phyloP scores from a whole-genome alignment of 2,797 vertebrate species.

The Syngnathus rostellatus region DNA sequence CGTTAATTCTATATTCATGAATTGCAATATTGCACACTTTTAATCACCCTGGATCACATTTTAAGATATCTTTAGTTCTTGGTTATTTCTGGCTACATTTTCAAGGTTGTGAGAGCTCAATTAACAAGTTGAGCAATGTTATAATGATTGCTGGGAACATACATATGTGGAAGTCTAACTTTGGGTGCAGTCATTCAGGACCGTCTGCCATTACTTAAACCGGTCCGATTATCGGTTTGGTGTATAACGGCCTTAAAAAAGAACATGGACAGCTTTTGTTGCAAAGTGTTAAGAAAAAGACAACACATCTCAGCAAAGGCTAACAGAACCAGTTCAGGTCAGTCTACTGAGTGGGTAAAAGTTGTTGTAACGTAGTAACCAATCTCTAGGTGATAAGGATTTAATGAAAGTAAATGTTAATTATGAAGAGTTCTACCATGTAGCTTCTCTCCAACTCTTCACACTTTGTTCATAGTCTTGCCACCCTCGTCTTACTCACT shows the following conservation, averaged over 20 bases:
- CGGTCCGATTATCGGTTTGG: not conserved
- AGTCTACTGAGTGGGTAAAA: constrained; percentile 12
- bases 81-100: constrained; percentile 9
- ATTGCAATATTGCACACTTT: constrained; percentile 61
- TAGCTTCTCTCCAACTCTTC: constrained; percentile 18
- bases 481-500: constrained; percentile 47
- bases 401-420: constrained; percentile 27
- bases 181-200: not conserved
- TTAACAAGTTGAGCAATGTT: constrained; percentile 32
- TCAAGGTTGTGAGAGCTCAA: not conserved
- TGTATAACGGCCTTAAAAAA: no score
- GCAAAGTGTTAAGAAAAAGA: no score
- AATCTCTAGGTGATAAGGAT: constrained; percentile 31
- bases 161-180: constrained; percentile 8
- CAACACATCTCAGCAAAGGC: no score
- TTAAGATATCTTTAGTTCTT: constrained; percentile 45
- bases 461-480: constrained; percentile 42
- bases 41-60: constrained; percentile 43
- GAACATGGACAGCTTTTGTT: no score
- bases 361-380: constrained; percentile 18
- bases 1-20: constrained; percentile 54
- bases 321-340: not conserved
- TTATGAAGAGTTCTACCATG: constrained; percentile 2
- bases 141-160: constrained; percentile 36
- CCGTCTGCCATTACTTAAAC: not conserved